Percentiles rank a stretch among this genome's conserved stretches.
Conservation (phyloP, 1,140 invertebrate genomes). For the Magallana ariakensis region DNA sequence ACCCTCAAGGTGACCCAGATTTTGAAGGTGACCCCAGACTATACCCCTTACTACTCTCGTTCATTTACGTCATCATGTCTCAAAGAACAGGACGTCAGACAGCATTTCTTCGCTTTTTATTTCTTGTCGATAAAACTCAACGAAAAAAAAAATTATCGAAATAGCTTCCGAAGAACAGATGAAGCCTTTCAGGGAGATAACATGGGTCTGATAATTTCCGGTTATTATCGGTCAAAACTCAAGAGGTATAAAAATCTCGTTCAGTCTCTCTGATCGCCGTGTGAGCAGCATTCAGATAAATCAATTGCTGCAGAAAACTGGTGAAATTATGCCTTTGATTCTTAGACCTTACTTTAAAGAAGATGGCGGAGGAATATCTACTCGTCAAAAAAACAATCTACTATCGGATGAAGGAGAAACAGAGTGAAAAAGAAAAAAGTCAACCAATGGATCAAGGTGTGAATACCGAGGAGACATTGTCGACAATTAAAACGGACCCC, state of each 20-base stretch:
- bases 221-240: constrained; percentile 37
- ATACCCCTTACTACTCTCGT: neutral
- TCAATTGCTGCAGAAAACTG: constrained; percentile 19
- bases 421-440: constrained; percentile 13
- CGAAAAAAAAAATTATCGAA: constrained; percentile 37
- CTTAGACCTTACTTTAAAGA: constrained; percentile 34
- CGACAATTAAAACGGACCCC: too few species aligned
- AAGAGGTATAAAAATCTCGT: neutral
- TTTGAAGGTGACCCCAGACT: neutral
- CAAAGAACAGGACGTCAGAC: constrained; percentile 5
- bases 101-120: constrained; percentile 40
- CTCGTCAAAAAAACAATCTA: constrained; percentile 11
- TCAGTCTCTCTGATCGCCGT: constrained; percentile 40
- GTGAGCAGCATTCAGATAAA: constrained; percentile 19
- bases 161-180: constrained; percentile 36
- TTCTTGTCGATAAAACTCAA: constrained; percentile 25
- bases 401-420: constrained; percentile 36
- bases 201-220: constrained; percentile 8
- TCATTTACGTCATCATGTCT: too few species aligned
- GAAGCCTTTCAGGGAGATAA: constrained; percentile 47
- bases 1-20: neutral
- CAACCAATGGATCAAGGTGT: neutral
- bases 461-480: too few species aligned
- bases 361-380: too few species aligned
- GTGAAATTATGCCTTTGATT: constrained; percentile 10